Base-by-base conservation (phyloP, 2,888 invertebrate genomes). In the Anaspis maculata region DNA sequence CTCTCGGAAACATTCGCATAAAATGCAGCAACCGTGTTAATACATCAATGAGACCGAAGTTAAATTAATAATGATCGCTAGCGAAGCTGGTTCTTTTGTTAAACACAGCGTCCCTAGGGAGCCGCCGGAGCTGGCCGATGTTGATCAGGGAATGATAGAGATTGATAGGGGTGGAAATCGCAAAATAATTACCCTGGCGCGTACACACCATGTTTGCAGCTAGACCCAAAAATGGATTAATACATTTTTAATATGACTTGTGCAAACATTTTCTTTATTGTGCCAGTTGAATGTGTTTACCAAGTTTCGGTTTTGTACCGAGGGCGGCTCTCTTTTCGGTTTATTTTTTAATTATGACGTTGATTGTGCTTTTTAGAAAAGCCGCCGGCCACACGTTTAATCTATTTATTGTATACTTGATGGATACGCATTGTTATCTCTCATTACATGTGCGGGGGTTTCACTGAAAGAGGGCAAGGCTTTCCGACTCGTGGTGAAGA, bases 81-180 rank as follows among this genome's bases (percentile, higher is more conserved):
- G 34, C 37, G 41, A 29, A 42, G 38, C 48, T 38, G 45, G 45
- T 46, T 44, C 46, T 45, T 41, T 41, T 38, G 41, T 41, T 35
- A 32, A 38, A 41, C 37, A 38, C 38, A 30, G 29, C 27, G 30
- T 35, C 37, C 41, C 29, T 34, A 19, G 36, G 39, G 39, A 34
- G 24, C 27, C 14, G 7, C 5, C 9, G 9, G 19, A 19, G 19
- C 5, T 6, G 19, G 31, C 32, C 42, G 36, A 44, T 47, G 48
- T 45, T 64, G 62, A 61, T 62, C 59, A 56, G 55, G 56, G 57
- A 63, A 62, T 62, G 63, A 65, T 65, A 59, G 62, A 62, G 65
- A 65, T 64, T 64, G 65, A 65, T 65, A 54, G 59, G 63, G 61
- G 63, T 58, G 53, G 63, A 62, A 65, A 66, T 65, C 58, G 60